Evolutionary conservation across 1,140 invertebrate species (phyloP).

Genomic region (Melipona quadrifasciata): DNA sequence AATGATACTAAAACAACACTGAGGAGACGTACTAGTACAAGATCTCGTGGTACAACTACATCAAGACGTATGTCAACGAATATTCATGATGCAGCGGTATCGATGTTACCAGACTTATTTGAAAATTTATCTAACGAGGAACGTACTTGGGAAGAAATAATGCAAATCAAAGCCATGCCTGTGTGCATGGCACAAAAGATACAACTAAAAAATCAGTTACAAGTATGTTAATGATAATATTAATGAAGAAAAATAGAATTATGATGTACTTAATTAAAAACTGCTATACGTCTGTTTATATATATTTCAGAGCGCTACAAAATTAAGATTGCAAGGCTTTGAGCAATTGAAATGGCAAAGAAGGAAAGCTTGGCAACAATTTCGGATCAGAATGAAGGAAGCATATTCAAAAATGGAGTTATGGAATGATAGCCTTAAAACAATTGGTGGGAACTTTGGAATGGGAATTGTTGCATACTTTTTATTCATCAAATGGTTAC

Average conservation of each 20-base stretch:
- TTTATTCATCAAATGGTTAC: conserved; percentile 90
- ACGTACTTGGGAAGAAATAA: conserved; percentile 92
- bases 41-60: conserved; percentile 85
- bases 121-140: conserved; percentile 92
- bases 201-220: conserved; percentile 89
- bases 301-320: conserved; percentile 87
- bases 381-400: conserved; percentile 84
- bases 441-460: conserved; percentile 91
- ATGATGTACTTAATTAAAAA: background rate
- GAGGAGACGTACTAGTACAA: conserved; percentile 84
- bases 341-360: conserved; percentile 90
- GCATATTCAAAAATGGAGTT: conserved; percentile 86
- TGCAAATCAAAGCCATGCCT: conserved; percentile 92
- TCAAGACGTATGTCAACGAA: conserved; percentile 85
- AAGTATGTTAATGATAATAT: conserved; percentile 81
- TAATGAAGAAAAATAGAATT: background rate
- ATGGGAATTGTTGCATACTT: conserved; percentile 91
- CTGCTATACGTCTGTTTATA: background rate
- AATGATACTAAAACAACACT: conserved; percentile 81
- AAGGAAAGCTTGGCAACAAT: conserved; percentile 86
- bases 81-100: conserved; percentile 86
- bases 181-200: conserved; percentile 91
- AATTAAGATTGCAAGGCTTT: conserved; percentile 89
- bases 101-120: conserved; percentile 89
- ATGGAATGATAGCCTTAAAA: conserved; percentile 87